phyloP scores from a whole-genome alignment of 2,888 invertebrate species.

The Caenorhabditis parvicauda region DNA sequence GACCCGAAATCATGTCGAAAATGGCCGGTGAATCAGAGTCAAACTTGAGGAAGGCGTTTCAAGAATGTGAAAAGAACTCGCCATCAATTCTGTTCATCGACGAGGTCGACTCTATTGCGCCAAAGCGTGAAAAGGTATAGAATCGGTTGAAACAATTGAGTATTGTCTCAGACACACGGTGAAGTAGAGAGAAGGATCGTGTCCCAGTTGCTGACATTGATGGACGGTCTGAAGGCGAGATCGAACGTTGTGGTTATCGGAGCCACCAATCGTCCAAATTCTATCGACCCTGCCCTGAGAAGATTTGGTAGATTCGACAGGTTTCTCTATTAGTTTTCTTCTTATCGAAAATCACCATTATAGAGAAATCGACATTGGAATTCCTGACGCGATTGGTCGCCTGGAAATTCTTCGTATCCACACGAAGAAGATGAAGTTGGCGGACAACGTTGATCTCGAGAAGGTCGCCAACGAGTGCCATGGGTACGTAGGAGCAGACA shows the following conservation, averaged over 20 bases:
- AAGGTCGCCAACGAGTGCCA: slow-evolving; percentile 97
- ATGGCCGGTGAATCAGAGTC: slow-evolving; percentile 98
- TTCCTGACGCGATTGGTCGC: slow-evolving; percentile 95
- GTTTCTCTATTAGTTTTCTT: background rate
- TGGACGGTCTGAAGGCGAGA: slow-evolving; percentile 99
- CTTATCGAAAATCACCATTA: background rate
- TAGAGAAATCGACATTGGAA: slow-evolving; percentile 96
- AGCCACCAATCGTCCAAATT: slow-evolving; percentile 97
- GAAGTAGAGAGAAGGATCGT: slow-evolving; percentile 97
- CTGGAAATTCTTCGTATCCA: slow-evolving; percentile 95
- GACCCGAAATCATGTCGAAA: slow-evolving; percentile 99
- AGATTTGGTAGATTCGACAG: slow-evolving; percentile 92
- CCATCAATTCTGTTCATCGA: slow-evolving; percentile 99
- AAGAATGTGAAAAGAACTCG: slow-evolving; percentile 98
- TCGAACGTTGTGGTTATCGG: slow-evolving; percentile 99
- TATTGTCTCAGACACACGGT: slow-evolving; percentile 14
- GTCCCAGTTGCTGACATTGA: slow-evolving; percentile 91
- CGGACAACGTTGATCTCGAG: slow-evolving; percentile 95
- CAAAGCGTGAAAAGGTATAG: slow-evolving; percentile 88
- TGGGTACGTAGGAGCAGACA: slow-evolving; percentile 97
- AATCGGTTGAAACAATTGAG: background rate
- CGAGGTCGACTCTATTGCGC: slow-evolving; percentile 98
- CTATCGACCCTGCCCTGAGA: slow-evolving; percentile 93
- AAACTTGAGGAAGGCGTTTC: slow-evolving; percentile 96
- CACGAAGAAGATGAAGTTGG: slow-evolving; percentile 99